Evolutionary conservation across 2,888 invertebrate species (phyloP).

Genomic region (Pardosa pseudoannulata): DNA sequence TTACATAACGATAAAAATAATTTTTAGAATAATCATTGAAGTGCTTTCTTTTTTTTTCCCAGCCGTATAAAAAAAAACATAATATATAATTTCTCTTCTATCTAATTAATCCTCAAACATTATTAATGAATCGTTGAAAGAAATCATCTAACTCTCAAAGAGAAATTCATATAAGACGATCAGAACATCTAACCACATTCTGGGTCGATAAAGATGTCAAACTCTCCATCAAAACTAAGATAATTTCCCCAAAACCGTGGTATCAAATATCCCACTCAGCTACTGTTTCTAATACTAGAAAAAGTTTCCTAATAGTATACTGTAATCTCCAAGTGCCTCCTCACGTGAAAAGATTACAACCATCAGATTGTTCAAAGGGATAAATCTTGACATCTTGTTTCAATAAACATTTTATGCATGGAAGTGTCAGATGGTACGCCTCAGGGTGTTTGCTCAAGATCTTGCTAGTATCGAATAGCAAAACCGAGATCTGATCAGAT

Average conservation of each 20-base stretch:
- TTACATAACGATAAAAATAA: too few relatives aligned
- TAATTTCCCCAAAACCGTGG: neutral
- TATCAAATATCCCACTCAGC: constrained; percentile 22
- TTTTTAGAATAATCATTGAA: too few relatives aligned
- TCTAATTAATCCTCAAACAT: too few relatives aligned
- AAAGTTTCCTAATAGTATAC: neutral
- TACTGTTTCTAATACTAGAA: neutral
- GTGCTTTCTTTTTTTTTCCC: too few relatives aligned
- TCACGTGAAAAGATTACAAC: constrained; percentile 7
- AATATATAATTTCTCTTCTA: too few relatives aligned
- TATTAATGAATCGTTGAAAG: too few relatives aligned
- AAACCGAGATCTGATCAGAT: neutral
- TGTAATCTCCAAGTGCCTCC: neutral
- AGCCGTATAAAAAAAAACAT: too few relatives aligned
- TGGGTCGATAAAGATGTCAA: neutral
- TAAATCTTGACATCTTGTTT: constrained; percentile 51
- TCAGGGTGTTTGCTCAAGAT: constrained; percentile 21
- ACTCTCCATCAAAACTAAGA: neutral
- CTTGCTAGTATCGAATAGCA: constrained; percentile 19
- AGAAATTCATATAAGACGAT: neutral
- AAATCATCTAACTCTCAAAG: too few relatives aligned
- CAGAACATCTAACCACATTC: neutral
- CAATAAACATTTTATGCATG: constrained; percentile 35
- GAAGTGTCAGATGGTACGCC: constrained; percentile 32
- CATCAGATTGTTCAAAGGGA: constrained; percentile 42